These are phyloP conservation scores for Sclerurus mexicanus DNA, from an alignment of 2,113 vertebrate species.

Conservation along the genomic window DNA sequence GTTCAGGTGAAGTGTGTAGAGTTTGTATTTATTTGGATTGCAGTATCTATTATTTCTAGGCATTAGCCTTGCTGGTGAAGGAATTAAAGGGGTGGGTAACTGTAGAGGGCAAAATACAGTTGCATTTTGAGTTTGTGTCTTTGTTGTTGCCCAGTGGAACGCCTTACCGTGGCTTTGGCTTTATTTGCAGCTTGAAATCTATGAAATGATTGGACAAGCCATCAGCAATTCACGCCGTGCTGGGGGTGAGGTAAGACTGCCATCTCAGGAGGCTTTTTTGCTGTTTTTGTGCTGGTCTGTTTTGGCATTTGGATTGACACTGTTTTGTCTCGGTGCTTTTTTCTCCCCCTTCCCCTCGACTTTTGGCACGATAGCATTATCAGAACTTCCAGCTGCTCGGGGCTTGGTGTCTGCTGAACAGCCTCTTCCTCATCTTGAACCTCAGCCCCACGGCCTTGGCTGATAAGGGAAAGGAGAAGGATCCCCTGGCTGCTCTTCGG, in stretches of 20 bases:
- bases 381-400: conserved; percentile 99
- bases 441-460: conserved; percentile 95
- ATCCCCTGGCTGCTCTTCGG: conserved; percentile 92
- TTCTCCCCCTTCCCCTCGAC: not conserved
- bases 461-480: conserved; percentile 98
- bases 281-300: not conserved
- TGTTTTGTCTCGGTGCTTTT: not conserved
- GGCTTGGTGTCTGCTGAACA: conserved; percentile 97
- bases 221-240: conserved; percentile 94
- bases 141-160: not conserved
- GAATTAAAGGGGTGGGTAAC: not conserved
- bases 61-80: not conserved
- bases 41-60: not conserved
- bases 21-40: not conserved
- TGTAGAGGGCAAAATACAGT: not conserved
- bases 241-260: conserved; percentile 89
- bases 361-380: conserved; percentile 83
- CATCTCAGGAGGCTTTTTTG: not conserved
- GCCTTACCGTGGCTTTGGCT: not conserved
- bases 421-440: conserved; percentile 96
- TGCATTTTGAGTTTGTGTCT: not conserved
- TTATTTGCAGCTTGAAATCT: conserved; percentile 91
- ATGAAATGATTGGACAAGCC: conserved; percentile 98
- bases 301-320: not conserved
- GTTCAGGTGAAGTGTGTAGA: rapidly evolving